Conservation (phyloP, 2,113 vertebrate species). For the Psephotus haematonotus region DNA sequence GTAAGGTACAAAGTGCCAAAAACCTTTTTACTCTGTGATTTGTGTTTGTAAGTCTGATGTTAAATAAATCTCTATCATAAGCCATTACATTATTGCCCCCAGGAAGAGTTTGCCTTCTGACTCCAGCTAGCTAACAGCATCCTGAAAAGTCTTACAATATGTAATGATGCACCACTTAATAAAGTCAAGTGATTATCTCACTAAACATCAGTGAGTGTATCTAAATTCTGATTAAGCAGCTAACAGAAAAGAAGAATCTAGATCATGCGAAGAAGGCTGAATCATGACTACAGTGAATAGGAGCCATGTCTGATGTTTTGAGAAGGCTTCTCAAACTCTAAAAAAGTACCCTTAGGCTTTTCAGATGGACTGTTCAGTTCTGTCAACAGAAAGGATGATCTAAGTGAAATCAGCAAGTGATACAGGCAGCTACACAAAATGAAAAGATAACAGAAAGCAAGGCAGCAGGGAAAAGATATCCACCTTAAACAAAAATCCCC, state of each 20-base stretch:
- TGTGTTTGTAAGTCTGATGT: background rate
- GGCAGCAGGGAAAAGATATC: background rate
- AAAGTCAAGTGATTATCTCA: background rate
- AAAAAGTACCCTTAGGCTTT: background rate
- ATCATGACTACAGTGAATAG: background rate
- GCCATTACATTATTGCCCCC: background rate
- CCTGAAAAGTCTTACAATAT: background rate
- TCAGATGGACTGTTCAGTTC: background rate
- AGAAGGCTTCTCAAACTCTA: background rate
- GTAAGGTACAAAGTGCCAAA: background rate
- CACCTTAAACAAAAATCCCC: background rate
- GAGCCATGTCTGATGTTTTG: background rate
- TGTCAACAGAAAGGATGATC: background rate
- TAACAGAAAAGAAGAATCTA: background rate
- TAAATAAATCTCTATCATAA: background rate
- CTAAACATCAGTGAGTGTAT: background rate
- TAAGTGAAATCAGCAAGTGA: background rate
- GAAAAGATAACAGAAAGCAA: background rate
- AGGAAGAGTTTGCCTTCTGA: background rate
- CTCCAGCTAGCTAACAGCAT: background rate
- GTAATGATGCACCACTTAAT: background rate
- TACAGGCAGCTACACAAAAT: background rate
- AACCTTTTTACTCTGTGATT: background rate
- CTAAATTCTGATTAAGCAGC: background rate
- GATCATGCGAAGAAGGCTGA: background rate